Conservation (phyloP, 2,888 invertebrate species). For the Isotomurus palustris region DNA sequence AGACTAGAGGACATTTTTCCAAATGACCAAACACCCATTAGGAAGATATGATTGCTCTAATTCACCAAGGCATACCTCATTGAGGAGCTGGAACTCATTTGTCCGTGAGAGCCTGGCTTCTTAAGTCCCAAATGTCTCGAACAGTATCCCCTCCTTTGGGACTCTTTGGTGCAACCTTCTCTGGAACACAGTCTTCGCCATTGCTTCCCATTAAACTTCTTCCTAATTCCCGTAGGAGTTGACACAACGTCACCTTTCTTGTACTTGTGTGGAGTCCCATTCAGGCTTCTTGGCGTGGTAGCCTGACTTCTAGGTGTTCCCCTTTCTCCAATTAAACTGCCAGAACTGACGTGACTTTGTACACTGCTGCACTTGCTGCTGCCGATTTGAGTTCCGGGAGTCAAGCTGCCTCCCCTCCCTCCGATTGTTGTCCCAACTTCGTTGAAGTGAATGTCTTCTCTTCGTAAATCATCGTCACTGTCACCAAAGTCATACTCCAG, state of each 20-base stretch:
- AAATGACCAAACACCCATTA: too few relatives aligned
- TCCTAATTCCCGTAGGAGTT: slow-evolving; percentile 90
- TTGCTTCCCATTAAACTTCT: slow-evolving; percentile 99
- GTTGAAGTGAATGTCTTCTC: slow-evolving; percentile 75
- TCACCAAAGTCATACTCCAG: slow-evolving; percentile 79
- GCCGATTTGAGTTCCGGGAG: slow-evolving; percentile 50
- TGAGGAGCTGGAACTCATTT: slow-evolving; percentile 16
- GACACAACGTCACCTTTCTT: slow-evolving; percentile 96
- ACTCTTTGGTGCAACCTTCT: slow-evolving; percentile 92
- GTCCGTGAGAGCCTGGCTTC: slow-evolving; percentile 51
- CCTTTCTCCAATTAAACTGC: slow-evolving; percentile 70
- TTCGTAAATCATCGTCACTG: slow-evolving; percentile 82
- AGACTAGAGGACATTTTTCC: too few relatives aligned
- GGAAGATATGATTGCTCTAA: neutral
- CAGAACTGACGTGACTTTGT: slow-evolving; percentile 83
- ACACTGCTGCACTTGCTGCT: slow-evolving; percentile 87
- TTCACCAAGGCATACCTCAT: slow-evolving; percentile 25
- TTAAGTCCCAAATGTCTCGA: slow-evolving; percentile 91
- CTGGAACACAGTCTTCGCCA: slow-evolving; percentile 96
- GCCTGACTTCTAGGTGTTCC: slow-evolving; percentile 66
- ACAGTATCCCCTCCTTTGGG: slow-evolving; percentile 93
- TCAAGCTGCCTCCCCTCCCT: slow-evolving; percentile 40
- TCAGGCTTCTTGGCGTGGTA: slow-evolving; percentile 70
- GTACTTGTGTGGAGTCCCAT: slow-evolving; percentile 90
- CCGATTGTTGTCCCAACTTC: slow-evolving; percentile 44